Percentiles rank a stretch among this genome's conserved stretches.
Evolutionary conservation across 2,888 invertebrate species (phyloP).

Genomic region (Macrophya alboannulata): DNA sequence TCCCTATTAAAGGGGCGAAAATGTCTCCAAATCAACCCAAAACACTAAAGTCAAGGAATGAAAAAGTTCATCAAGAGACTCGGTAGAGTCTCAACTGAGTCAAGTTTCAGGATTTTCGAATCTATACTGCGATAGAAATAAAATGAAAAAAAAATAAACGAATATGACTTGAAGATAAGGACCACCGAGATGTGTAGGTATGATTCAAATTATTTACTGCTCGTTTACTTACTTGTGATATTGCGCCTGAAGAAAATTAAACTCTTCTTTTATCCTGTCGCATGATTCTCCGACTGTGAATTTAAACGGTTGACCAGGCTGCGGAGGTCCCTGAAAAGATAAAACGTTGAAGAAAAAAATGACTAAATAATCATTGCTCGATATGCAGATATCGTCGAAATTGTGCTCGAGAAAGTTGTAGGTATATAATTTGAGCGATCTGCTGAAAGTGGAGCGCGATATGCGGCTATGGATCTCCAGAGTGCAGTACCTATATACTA

Average conservation of each 20-base stretch:
- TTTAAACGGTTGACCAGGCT: constrained; percentile 96
- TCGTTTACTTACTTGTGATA: constrained; percentile 93
- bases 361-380: constrained; percentile 34
- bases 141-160: neutral
- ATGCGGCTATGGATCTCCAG: neutral
- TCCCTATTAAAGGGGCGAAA: too few relatives aligned
- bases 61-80: too few relatives aligned
- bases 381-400: neutral
- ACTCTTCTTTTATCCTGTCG: constrained; percentile 97
- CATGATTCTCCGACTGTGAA: constrained; percentile 96
- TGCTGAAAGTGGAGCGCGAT: neutral
- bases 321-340: constrained; percentile 89
- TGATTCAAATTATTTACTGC: neutral
- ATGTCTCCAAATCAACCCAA: too few relatives aligned
- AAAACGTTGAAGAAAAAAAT: constrained; percentile 27
- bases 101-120: too few relatives aligned
- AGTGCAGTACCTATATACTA: constrained; percentile 16
- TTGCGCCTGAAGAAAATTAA: constrained; percentile 96
- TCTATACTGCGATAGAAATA: too few relatives aligned
- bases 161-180: neutral
- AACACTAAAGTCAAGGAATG: too few relatives aligned
- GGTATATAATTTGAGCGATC: constrained; percentile 7
- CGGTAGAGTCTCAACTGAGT: too few relatives aligned
- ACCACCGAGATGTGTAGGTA: too few relatives aligned
- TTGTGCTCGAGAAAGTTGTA: too few relatives aligned